These are phyloP conservation scores for Camponotus floridanus DNA, from an alignment of 1,140 invertebrate genomes.

Conservation along the genomic window DNA sequence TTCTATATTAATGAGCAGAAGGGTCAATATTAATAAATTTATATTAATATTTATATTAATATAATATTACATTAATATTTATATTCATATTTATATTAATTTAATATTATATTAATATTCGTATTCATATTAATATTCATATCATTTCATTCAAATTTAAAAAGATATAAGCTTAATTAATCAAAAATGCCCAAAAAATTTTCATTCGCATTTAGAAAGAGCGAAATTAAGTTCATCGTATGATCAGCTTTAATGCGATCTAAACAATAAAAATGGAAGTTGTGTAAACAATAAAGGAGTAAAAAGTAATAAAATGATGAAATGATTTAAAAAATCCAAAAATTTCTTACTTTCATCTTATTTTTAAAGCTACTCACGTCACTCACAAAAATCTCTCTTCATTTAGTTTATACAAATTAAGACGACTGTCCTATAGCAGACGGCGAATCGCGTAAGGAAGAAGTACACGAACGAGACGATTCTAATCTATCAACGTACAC, in stretches of 20 bases:
- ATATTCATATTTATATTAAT: too few species aligned
- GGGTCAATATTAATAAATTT: neutral
- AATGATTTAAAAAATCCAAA: conserved; percentile 1
- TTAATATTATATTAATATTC: too few species aligned
- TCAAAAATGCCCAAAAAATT: neutral
- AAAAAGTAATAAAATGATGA: neutral
- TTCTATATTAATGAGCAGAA: too few species aligned
- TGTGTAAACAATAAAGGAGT: neutral
- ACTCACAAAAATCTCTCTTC: conserved; percentile 1
- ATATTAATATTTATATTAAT: neutral
- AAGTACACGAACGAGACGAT: conserved; percentile 12
- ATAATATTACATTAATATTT: too few species aligned
- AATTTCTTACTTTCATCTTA: neutral
- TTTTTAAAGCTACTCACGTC: conserved; percentile 18
- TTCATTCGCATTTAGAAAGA: neutral
- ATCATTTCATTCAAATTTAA: neutral
- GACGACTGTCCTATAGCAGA: conserved; percentile 14
- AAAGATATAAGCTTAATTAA: neutral
- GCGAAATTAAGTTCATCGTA: neutral
- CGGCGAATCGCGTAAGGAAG: conserved; percentile 15
- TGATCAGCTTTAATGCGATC: too few species aligned
- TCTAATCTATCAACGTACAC: conserved; percentile 78
- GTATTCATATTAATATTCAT: neutral
- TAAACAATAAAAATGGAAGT: neutral
- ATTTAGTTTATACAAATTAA: conserved; percentile 39